A percentile compares a stretch with the other conserved stretches of the same genome.
These are phyloP conservation scores for Hololepta plana DNA, from an alignment of 2,888 invertebrate species.

Conservation along the genomic window DNA sequence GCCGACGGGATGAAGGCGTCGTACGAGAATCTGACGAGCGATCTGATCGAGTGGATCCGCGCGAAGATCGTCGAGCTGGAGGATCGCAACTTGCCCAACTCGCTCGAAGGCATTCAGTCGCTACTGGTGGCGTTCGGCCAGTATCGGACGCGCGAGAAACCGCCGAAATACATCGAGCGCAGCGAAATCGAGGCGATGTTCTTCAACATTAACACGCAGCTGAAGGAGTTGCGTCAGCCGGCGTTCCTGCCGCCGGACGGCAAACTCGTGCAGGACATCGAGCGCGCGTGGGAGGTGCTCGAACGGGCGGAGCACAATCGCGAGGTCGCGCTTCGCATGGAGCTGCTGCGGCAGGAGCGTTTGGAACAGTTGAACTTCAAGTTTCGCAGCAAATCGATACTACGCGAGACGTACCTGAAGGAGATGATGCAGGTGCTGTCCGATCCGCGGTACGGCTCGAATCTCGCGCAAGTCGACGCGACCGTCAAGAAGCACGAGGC, in stretches of 20 bases:
- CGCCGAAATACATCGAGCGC: conserved; percentile 92
- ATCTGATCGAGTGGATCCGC: conserved; percentile 86
- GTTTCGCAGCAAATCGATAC: conserved; percentile 86
- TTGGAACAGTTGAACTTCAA: conserved; percentile 90
- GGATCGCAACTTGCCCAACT: conserved; percentile 81
- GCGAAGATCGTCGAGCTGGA: conserved; percentile 67
- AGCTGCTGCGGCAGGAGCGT: conserved; percentile 78
- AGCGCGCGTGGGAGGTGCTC: conserved; percentile 82
- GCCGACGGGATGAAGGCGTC: conserved; percentile 81
- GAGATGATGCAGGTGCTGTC: conserved; percentile 95
- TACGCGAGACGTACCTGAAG: conserved; percentile 87
- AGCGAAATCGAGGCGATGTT: conserved; percentile 93
- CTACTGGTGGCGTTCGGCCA: conserved; percentile 81
- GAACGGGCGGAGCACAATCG: conserved; percentile 89
- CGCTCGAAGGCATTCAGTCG: conserved; percentile 84
- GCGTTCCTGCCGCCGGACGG: conserved; percentile 76
- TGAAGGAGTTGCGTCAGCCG: conserved; percentile 85
- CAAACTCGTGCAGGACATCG: conserved; percentile 84
- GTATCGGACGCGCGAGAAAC: conserved; percentile 93
- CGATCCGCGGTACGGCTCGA: conserved; percentile 80
- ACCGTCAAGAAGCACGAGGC: conserved; percentile 98
- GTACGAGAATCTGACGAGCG: conserved; percentile 70
- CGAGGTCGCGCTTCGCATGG: conserved; percentile 82
- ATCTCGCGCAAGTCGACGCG: conserved; percentile 86
- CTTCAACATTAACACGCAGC: conserved; percentile 90